These are phyloP conservation scores for Augiades crinisus DNA, from an alignment of 2,888 invertebrate genomes.

Conservation along the genomic window DNA sequence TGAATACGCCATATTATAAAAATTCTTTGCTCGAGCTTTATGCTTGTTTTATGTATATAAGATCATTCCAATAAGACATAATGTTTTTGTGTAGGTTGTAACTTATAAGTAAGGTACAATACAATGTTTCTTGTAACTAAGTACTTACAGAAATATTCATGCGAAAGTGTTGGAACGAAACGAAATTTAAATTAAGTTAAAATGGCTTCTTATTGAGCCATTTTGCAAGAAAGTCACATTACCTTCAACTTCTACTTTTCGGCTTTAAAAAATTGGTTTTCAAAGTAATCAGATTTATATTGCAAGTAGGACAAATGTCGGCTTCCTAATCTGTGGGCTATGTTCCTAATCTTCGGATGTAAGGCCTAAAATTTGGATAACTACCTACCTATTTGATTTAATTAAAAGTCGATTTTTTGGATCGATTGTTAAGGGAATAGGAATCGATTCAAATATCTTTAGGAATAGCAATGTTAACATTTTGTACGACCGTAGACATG, in stretches of 20 bases:
- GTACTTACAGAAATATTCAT: not conserved
- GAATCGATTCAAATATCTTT: no score
- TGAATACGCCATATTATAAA: slow-evolving; percentile 53
- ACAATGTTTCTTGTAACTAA: not conserved
- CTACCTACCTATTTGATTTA: no score
- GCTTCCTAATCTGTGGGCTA: no score
- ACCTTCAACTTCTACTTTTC: not conserved
- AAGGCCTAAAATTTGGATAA: no score
- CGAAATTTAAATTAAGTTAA: not conserved
- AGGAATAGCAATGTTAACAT: no score
- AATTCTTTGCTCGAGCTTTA: slow-evolving; percentile 49
- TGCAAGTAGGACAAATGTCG: no score
- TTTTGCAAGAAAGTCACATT: not conserved
- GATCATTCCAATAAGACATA: slow-evolving; percentile 21
- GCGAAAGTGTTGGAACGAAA: not conserved
- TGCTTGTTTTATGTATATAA: slow-evolving; percentile 39
- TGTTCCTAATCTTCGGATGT: no score
- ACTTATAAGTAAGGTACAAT: slow-evolving; percentile 6
- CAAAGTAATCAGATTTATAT: no score
- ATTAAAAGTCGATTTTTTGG: no score
- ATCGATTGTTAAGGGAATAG: no score
- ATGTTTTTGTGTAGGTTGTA: slow-evolving; percentile 17
- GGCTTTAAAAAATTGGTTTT: no score
- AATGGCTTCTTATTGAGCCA: not conserved
- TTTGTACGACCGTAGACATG: no score